phyloP scores from a whole-genome alignment of 2,113 vertebrate species.

The Corydoras maculifer region DNA sequence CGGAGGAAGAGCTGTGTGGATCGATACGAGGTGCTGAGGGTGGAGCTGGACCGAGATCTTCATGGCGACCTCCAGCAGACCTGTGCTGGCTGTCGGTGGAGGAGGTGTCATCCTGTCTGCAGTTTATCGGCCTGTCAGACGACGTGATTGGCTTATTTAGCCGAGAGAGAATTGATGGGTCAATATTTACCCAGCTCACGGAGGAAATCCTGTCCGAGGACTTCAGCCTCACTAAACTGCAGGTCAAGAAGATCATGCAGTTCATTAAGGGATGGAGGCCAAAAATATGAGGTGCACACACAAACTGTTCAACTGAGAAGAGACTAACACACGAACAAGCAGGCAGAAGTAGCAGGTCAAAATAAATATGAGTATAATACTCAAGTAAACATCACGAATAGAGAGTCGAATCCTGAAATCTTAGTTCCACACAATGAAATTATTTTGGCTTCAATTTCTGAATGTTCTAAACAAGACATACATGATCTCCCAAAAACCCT shows the following conservation, averaged over 20 bases:
- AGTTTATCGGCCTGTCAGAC: conserved; percentile 92
- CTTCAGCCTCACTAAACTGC: conserved; percentile 91
- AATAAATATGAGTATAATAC: too few species aligned
- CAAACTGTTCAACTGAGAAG: conserved; percentile 5
- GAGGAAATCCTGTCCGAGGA: conserved; percentile 96
- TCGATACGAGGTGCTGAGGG: conserved; percentile 69
- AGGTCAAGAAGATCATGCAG: conserved; percentile 97
- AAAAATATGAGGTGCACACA: conserved; percentile 67
- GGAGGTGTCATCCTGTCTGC: conserved; percentile 87
- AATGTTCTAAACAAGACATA: too few species aligned
- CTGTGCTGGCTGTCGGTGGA: conserved; percentile 87
- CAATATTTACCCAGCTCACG: conserved; percentile 92
- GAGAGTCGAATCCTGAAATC: too few species aligned
- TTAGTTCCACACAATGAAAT: too few species aligned
- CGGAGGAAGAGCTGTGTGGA: conserved; percentile 58
- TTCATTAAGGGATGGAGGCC: conserved; percentile 98
- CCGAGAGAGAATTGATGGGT: conserved; percentile 90
- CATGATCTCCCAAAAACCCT: too few species aligned
- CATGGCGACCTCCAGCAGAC: conserved; percentile 86
- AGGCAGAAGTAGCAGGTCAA: too few species aligned
- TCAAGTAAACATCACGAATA: neutral
- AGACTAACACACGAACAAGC: neutral
- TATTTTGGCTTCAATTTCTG: too few species aligned
- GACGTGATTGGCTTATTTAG: conserved; percentile 85
- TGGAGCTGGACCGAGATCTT: conserved; percentile 45